Conservation (phyloP, 2,113 vertebrate species). For the Antigone vipio region DNA sequence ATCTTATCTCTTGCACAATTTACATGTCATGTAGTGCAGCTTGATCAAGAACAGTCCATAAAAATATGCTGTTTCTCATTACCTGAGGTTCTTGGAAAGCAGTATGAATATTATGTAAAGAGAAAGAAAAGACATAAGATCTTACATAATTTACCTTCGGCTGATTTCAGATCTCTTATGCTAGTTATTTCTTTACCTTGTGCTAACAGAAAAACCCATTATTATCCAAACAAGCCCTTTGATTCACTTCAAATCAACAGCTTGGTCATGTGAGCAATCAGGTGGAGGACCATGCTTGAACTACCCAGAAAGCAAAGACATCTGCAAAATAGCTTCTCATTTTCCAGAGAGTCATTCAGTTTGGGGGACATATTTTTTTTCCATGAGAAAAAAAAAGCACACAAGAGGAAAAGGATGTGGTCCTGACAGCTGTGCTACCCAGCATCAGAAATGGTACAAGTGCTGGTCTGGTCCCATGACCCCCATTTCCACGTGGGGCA, state of each 20-base stretch:
- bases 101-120: neutral
- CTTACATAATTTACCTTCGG: neutral
- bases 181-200: neutral
- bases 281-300: neutral
- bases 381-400: neutral
- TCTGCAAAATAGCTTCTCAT: neutral
- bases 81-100: neutral
- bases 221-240: neutral
- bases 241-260: neutral
- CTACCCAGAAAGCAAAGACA: neutral
- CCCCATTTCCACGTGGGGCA: neutral
- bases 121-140: neutral
- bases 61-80: neutral
- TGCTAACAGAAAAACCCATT: neutral
- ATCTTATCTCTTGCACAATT: neutral
- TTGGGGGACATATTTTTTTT: neutral
- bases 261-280: neutral
- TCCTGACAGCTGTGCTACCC: neutral
- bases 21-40: neutral
- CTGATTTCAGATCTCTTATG: neutral
- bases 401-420: neutral
- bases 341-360: neutral
- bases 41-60: neutral
- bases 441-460: neutral
- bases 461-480: rapidly evolving